These are phyloP conservation scores for Crocuta crocuta DNA, from an alignment of 2,113 vertebrate genomes.

Conservation along the genomic window DNA sequence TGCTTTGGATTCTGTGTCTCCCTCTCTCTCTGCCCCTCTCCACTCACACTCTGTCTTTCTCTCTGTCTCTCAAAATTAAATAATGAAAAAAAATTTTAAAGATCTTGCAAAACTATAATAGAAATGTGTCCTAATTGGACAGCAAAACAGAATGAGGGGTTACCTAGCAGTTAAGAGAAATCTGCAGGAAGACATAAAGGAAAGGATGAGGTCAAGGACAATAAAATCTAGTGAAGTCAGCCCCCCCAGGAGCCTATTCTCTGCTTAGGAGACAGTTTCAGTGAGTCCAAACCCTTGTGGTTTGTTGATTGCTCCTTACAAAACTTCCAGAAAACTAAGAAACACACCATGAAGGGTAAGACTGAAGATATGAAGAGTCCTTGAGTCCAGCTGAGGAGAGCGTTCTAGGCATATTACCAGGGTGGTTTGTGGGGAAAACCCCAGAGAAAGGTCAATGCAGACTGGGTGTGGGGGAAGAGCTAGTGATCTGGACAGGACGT, in stretches of 20 bases:
- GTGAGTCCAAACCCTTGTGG: background rate
- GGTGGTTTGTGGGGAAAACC: background rate
- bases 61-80: no score
- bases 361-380: background rate
- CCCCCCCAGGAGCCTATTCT: no score
- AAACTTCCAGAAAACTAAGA: background rate
- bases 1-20: no score
- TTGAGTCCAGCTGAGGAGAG: background rate
- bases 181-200: background rate
- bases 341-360: background rate
- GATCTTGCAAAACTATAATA: background rate
- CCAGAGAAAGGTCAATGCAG: background rate
- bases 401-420: rapidly evolving
- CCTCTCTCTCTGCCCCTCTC: no score
- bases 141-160: background rate
- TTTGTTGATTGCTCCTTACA: background rate
- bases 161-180: background rate
- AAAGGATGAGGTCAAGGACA: background rate
- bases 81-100: no score
- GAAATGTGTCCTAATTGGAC: background rate
- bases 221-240: background rate
- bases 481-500: background rate
- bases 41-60: no score
- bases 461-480: background rate
- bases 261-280: background rate